Evolutionary conservation across 2,797 vertebrate species (phyloP).

Genomic region (Apogon hyalosoma): DNA sequence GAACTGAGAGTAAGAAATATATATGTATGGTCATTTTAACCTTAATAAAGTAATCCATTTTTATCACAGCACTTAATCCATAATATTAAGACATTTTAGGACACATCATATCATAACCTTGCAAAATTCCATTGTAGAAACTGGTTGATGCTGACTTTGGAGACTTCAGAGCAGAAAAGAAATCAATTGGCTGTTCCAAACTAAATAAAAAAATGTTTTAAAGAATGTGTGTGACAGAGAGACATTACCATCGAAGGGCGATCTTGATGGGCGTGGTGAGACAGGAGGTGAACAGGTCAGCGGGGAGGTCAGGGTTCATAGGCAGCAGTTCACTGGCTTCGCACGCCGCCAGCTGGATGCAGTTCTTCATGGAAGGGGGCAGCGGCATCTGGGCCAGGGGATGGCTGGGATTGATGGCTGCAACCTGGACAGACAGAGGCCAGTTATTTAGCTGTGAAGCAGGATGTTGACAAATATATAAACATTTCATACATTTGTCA

Average conservation of each 20-base stretch:
- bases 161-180: too few species aligned
- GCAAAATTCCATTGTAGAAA: too few species aligned
- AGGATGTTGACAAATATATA: background rate
- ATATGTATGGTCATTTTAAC: too few species aligned
- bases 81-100: too few species aligned
- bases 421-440: conserved; percentile 85
- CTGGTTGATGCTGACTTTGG: too few species aligned
- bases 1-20: too few species aligned
- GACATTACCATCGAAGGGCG: conserved; percentile 92
- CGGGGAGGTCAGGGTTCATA: conserved; percentile 97
- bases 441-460: background rate
- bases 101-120: too few species aligned
- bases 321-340: conserved; percentile 95
- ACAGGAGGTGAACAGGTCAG: conserved; percentile 98
- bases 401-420: conserved; percentile 97
- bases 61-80: too few species aligned
- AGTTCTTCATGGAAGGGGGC: conserved; percentile 98
- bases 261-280: conserved; percentile 99
- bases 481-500: background rate
- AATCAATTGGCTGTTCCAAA: too few species aligned
- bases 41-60: too few species aligned
- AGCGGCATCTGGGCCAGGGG: conserved; percentile 97
- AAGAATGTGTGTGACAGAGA: background rate
- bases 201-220: too few species aligned
- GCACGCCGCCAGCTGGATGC: conserved; percentile 97